Base-by-base conservation (phyloP, 2,797 vertebrate species). In the Karalla daura region DNA sequence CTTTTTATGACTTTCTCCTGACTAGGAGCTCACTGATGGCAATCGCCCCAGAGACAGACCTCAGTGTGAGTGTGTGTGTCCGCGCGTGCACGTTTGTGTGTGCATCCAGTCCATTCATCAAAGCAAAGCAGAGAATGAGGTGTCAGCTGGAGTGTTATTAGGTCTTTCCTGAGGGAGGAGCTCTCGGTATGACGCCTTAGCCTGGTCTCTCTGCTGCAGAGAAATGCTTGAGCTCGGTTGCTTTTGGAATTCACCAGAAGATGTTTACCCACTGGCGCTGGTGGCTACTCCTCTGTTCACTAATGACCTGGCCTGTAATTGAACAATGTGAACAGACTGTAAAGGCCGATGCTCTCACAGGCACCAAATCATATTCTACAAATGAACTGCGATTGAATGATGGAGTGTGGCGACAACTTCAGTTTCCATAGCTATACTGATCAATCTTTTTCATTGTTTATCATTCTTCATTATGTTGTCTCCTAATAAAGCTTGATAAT, bases 1-100 rank as follows among this genome's bases (percentile, higher is more conserved):
- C 82, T 44, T 79, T 83, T 82, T 78, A 83, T 82, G 76, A 73
- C 66, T 80, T 52, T 73, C 63, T 69, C 62, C 49, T 52, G 41
- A 65, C 44, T 40, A 69, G 67, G 41, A 79, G 52, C 61, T 70
- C 33, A 39, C 59, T 67, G 79, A 73, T 81, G 56, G 73, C 74
- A 77, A 86, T 85, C 79, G 71, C 25, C 62, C 67, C n/a, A 68
- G 78, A 78, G 61, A 76, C 62, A 46, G 71, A 61, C 55, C 18
- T 41, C 2, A 70, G 27, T 39, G 20, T 53, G 18, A 47, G 43
- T 53, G 51, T 50, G 53, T 52, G 51, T 55, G 59, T 51, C 50
- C 51, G 40, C 41, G 62, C 44, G 39, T 46, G 21, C 45, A 18
- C 61, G 33, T 53, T 17, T 56, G 41, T 32, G 54, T 56, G 63